Evolutionary conservation across 2,888 invertebrate species (phyloP).

Genomic region (Caenorhabditis japonica): DNA sequence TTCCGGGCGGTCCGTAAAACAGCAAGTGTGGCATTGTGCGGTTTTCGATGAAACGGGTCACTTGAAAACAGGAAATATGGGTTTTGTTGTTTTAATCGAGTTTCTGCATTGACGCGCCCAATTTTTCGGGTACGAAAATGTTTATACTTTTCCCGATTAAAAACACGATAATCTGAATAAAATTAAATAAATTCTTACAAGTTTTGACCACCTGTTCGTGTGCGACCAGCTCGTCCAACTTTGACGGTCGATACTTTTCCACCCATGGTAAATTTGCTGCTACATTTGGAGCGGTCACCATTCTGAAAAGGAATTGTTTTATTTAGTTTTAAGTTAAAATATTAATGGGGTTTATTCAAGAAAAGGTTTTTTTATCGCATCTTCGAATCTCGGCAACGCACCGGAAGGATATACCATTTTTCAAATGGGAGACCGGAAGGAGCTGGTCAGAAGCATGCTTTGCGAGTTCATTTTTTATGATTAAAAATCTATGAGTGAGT

Average conservation of each 20-base stretch:
- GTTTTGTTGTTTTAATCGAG: too few species aligned
- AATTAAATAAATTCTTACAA: constrained; percentile 82
- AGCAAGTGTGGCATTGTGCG: constrained; percentile 94
- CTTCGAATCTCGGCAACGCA: too few species aligned
- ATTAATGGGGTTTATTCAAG: too few species aligned
- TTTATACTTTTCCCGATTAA: too few species aligned
- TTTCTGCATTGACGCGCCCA: too few species aligned
- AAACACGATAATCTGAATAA: too few species aligned
- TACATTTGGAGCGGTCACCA: constrained; percentile 10
- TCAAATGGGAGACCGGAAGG: too few species aligned
- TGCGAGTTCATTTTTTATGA: too few species aligned
- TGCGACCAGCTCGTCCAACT: constrained; percentile 92
- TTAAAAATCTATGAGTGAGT: too few species aligned
- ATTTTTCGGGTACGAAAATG: constrained; percentile 1
- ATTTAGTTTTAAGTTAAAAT: neutral
- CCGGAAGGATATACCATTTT: too few species aligned
- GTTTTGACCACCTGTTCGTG: constrained; percentile 96
- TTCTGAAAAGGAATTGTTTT: constrained; percentile 8
- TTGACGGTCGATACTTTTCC: constrained; percentile 95
- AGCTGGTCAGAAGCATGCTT: too few species aligned
- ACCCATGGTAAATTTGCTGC: constrained; percentile 82
- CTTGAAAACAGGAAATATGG: constrained; percentile 69
- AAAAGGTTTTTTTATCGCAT: too few species aligned
- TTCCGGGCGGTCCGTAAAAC: constrained; percentile 98
- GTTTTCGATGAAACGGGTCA: constrained; percentile 84